Evolutionary conservation across 1,140 invertebrate genomes (phyloP), one percentile per base, ranked within the genome.

Genomic region (Aphis gossypii): DNA sequence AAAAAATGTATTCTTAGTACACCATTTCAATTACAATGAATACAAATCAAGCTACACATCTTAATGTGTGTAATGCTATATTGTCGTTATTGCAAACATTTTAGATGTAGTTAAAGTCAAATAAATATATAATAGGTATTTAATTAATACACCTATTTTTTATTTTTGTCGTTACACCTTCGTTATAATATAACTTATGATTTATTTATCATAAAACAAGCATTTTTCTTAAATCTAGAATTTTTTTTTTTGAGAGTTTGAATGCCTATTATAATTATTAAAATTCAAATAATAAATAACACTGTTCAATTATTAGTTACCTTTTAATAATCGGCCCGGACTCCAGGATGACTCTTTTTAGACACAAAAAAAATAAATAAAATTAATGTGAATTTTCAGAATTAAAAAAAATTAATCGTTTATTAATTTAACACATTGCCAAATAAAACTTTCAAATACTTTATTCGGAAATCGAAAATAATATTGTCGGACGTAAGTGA

Each of bases 261-360:
- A 48, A 87, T 87, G 25, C 20, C 2, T 18, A 9, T 25, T 44
- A 30, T 41, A 84, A 41, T 48, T 48, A 88, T 88, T 20, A 1
- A 20, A n/a, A 18, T 44, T 56, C 0, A 89, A 54, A 35, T 44
- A 68, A 68, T 90, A 44, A 41, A 44, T 90, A 6, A 44, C 2
- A 11, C 38, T 84, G 38, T 84, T 30, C 20, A 90, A 30, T 41
- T 90, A 0, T 30, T 44, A 76, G 5, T 20, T 84, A 93, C 92
- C 92, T 93, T 93, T 93, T 93, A 84, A 93, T 86, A 41, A 93
- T 83, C 18, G 92, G 92, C 44, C 92, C 92, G 82, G 76, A 93
- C 87, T 93, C 87, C 84, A 93, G 84, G 84, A 76, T 93, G 84
- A 60, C 44, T 68, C 51, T 44, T 82, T 93, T 88, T 60, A 25